Evolutionary conservation across 2,797 vertebrate species (phyloP).

Genomic region (Chrosomus eos): DNA sequence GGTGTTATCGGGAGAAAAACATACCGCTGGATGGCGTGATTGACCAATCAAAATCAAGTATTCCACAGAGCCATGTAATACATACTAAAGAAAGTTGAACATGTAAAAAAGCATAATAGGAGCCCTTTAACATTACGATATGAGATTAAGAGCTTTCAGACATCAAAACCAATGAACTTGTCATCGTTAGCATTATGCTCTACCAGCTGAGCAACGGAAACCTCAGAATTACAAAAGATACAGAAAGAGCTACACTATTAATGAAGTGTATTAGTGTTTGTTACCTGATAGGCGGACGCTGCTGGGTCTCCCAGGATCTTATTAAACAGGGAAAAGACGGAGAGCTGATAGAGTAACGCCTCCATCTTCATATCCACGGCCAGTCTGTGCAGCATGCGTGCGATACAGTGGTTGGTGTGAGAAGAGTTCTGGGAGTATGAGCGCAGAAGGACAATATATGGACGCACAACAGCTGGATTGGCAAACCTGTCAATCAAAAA

Average conservation of each 20-base stretch:
- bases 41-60: too few species aligned
- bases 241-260: too few species aligned
- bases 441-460: conserved; percentile 84
- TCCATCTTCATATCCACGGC: conserved; percentile 92
- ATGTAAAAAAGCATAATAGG: too few species aligned
- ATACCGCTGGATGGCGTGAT: too few species aligned
- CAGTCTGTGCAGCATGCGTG: conserved; percentile 91
- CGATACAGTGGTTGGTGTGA: conserved; percentile 92
- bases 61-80: too few species aligned
- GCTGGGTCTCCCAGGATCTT: conserved; percentile 88
- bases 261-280: not conserved
- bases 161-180: not conserved
- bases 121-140: not conserved
- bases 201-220: not conserved
- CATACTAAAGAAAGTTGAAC: too few species aligned
- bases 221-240: too few species aligned
- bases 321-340: conserved; percentile 89
- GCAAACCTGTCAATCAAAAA: conserved; percentile 81
- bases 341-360: conserved; percentile 91
- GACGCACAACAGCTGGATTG: conserved; percentile 79
- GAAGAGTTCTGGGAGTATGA: conserved; percentile 83
- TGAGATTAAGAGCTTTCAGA: not conserved
- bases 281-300: conserved; percentile 82
- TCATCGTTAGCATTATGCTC: not conserved
- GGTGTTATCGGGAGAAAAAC: too few species aligned